phyloP scores from a whole-genome alignment of 1,140 invertebrate genomes.

The Drosophila subpulchrella region DNA sequence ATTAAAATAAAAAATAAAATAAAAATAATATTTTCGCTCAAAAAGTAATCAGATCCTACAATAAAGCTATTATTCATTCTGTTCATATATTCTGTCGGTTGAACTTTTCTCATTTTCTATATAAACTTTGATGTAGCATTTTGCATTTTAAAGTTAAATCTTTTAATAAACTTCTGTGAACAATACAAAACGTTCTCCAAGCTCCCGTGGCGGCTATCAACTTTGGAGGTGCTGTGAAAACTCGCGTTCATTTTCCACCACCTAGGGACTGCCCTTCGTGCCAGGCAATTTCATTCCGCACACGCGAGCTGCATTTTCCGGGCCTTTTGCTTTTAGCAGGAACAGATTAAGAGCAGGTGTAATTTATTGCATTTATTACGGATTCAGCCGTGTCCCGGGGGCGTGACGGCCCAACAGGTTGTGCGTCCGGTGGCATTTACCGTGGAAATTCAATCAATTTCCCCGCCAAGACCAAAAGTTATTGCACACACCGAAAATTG shows the following conservation, averaged over 20 bases:
- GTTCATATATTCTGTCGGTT: neutral
- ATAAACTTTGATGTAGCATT: no score
- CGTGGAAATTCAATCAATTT: slow-evolving; percentile 61
- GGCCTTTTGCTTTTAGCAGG: slow-evolving; percentile 21
- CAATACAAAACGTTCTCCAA: slow-evolving; percentile 2
- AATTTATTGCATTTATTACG: slow-evolving; percentile 38
- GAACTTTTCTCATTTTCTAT: neutral
- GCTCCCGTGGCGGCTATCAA: neutral
- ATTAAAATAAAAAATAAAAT: no score
- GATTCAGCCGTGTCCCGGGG: slow-evolving; percentile 8
- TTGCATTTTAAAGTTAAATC: slow-evolving; percentile 1
- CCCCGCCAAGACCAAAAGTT: slow-evolving; percentile 35
- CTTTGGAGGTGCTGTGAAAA: slow-evolving; percentile 13
- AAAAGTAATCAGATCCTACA: no score
- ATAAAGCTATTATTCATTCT: no score
- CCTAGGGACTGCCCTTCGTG: slow-evolving; percentile 14
- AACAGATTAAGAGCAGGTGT: slow-evolving; percentile 35
- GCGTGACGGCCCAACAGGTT: slow-evolving; percentile 38
- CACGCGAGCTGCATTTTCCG: slow-evolving; percentile 25
- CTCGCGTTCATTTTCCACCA: slow-evolving; percentile 17
- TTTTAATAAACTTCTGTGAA: neutral
- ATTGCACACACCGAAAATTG: slow-evolving; percentile 59
- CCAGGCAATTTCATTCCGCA: slow-evolving; percentile 4
- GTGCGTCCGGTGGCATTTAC: slow-evolving; percentile 27
- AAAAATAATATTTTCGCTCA: no score